Percentiles rank a stretch among this genome's conserved stretches.
phyloP scores from a whole-genome alignment of 2,797 vertebrate species.

The Enteromius thamalakanensis region DNA sequence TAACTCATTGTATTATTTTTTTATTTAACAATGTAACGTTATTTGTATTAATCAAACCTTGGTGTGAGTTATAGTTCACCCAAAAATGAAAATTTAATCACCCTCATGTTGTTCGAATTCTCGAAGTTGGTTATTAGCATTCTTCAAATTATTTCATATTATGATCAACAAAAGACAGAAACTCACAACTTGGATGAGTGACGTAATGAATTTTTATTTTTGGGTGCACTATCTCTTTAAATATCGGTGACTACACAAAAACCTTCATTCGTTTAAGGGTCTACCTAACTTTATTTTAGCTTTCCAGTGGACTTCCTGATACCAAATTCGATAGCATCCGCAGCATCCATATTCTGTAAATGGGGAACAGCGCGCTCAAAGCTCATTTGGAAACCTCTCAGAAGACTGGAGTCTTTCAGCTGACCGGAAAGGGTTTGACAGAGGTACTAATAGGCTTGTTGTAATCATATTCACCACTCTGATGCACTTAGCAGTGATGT shows the following conservation, averaged over 20 bases:
- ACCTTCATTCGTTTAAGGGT: background rate
- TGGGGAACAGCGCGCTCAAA: constrained; percentile 96
- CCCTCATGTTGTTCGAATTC: background rate
- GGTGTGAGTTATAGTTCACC: background rate
- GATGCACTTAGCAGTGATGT: constrained; percentile 9
- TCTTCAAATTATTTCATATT: background rate
- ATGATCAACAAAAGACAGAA: background rate
- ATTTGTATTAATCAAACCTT: background rate
- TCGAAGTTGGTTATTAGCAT: background rate
- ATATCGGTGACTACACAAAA: background rate
- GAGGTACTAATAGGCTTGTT: constrained; percentile 79
- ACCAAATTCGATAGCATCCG: constrained; percentile 1
- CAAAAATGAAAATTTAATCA: background rate
- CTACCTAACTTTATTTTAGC: background rate
- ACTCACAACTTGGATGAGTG: background rate
- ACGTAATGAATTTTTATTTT: background rate
- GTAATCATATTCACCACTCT: background rate
- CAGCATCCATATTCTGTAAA: constrained; percentile 61
- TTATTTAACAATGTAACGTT: background rate
- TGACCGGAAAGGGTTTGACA: constrained; percentile 86
- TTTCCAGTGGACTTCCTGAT: constrained; percentile 17
- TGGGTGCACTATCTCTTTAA: background rate
- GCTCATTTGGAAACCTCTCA: constrained; percentile 96
- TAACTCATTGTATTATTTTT: background rate
- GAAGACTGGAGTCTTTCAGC: constrained; percentile 97